Percentiles rank a stretch among this genome's conserved stretches.
Evolutionary conservation across 2,888 invertebrate genomes (phyloP).

Genomic region (Hipparchia sbordonii): DNA sequence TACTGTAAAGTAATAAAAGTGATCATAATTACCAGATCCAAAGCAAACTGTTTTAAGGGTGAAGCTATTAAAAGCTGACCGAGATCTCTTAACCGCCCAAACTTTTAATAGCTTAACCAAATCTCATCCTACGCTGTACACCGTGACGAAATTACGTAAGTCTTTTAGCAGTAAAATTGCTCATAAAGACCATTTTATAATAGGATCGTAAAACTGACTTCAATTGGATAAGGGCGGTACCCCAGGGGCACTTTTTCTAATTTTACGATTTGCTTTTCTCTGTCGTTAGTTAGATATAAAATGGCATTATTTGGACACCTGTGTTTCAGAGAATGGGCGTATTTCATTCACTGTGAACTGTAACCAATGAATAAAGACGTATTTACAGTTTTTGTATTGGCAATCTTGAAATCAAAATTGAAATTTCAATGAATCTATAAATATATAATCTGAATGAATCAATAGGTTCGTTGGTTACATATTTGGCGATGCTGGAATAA

Average conservation of each 20-base stretch:
- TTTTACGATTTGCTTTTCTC: constrained; percentile 69
- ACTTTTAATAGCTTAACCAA: constrained; percentile 75
- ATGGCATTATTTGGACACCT: constrained; percentile 59
- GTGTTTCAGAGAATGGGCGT: constrained; percentile 32
- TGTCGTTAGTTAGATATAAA: constrained; percentile 52
- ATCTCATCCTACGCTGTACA: constrained; percentile 72
- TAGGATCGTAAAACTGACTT: constrained; percentile 76
- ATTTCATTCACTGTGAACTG: too few species aligned
- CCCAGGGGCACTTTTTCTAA: constrained; percentile 67
- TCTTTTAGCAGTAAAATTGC: constrained; percentile 79
- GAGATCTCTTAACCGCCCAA: constrained; percentile 61
- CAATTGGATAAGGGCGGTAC: constrained; percentile 52
- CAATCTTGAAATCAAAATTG: too few species aligned
- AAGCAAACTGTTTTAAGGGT: constrained; percentile 7
- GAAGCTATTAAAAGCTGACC: constrained; percentile 56
- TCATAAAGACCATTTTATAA: constrained; percentile 82
- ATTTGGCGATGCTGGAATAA: too few species aligned
- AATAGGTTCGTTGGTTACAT: too few species aligned
- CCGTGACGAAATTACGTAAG: constrained; percentile 81
- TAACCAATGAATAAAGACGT: too few species aligned
- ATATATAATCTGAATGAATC: too few species aligned
- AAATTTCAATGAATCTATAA: too few species aligned
- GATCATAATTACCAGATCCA: constrained; percentile 2
- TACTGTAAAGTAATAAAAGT: neutral
- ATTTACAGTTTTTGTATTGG: too few species aligned